A percentile compares a stretch with the other conserved stretches of the same genome.
Conservation (phyloP, 1,140 invertebrate genomes). For the Eriocheir sinensis region DNA sequence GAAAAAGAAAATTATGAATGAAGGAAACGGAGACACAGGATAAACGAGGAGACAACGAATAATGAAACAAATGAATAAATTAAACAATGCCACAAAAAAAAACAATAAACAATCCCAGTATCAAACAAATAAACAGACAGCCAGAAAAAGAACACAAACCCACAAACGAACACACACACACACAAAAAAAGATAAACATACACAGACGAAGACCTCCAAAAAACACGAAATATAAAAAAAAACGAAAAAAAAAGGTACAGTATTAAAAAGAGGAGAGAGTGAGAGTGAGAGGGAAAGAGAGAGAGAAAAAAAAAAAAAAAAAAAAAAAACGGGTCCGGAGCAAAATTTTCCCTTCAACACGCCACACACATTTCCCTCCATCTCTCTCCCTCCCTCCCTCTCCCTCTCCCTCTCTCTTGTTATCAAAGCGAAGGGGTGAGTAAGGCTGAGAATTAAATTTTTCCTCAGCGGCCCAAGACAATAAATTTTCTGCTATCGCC, state of each 20-base stretch:
- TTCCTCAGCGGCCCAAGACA: conserved; percentile 59
- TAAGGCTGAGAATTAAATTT: conserved; percentile 59
- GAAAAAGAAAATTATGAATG: not conserved
- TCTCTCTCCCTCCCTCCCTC: conserved; percentile 32
- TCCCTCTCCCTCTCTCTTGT: not conserved
- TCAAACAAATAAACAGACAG: too few relatives aligned
- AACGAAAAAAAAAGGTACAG: too few relatives aligned
- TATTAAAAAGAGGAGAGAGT: not conserved
- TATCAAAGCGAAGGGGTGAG: conserved; percentile 54
- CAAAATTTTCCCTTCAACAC: not conserved
- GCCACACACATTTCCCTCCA: not conserved
- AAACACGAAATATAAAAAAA: too few relatives aligned
- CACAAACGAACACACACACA: too few relatives aligned
- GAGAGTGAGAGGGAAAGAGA: not conserved
- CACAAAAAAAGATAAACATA: too few relatives aligned
- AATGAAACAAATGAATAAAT: not conserved
- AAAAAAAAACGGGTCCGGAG: not conserved
- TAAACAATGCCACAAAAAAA: too few relatives aligned
- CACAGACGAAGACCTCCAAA: too few relatives aligned
- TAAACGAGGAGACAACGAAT: not conserved
- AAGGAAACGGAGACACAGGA: not conserved
- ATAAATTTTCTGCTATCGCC: conserved; percentile 74
- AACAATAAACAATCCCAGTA: too few relatives aligned
- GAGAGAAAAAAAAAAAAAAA: not conserved
- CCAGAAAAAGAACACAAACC: too few relatives aligned